phyloP scores from a whole-genome alignment of 1,140 invertebrate species.

The Drosophila parvula region DNA sequence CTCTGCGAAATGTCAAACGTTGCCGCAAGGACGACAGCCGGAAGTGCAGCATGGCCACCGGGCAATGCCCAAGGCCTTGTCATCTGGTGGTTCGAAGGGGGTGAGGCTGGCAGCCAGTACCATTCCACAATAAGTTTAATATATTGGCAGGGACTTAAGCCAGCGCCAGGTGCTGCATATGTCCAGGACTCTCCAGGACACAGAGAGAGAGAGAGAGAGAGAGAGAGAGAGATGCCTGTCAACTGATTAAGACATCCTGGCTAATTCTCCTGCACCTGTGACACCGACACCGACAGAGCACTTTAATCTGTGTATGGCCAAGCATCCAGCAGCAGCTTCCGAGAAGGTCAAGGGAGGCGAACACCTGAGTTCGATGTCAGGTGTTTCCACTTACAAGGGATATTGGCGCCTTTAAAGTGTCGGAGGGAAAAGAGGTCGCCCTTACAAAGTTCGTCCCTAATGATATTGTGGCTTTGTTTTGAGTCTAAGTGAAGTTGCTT shows the following conservation, averaged over 20 bases:
- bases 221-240: constrained; percentile 3
- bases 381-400: neutral
- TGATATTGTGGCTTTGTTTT: constrained; percentile 5
- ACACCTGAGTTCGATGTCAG: neutral
- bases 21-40: constrained; percentile 59
- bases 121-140: constrained; percentile 40
- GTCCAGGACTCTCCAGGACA: constrained; percentile 4
- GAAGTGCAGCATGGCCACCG: constrained; percentile 56
- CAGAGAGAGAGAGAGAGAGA: neutral
- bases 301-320: constrained; percentile 8
- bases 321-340: neutral
- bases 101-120: neutral
- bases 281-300: constrained; percentile 17
- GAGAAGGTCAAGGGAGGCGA: neutral
- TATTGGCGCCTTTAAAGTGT: constrained; percentile 8
- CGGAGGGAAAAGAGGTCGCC: too few species aligned
- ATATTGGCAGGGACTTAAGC: constrained; percentile 47
- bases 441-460: too few species aligned
- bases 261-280: constrained; percentile 35
- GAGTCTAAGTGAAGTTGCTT: neutral
- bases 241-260: constrained; percentile 40
- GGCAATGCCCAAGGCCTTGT: constrained; percentile 13
- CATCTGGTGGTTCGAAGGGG: neutral
- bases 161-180: constrained; percentile 34
- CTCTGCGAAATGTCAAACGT: constrained; percentile 56